Base-by-base conservation (phyloP, 2,888 invertebrate species). In the Brachylomia viminalis region DNA sequence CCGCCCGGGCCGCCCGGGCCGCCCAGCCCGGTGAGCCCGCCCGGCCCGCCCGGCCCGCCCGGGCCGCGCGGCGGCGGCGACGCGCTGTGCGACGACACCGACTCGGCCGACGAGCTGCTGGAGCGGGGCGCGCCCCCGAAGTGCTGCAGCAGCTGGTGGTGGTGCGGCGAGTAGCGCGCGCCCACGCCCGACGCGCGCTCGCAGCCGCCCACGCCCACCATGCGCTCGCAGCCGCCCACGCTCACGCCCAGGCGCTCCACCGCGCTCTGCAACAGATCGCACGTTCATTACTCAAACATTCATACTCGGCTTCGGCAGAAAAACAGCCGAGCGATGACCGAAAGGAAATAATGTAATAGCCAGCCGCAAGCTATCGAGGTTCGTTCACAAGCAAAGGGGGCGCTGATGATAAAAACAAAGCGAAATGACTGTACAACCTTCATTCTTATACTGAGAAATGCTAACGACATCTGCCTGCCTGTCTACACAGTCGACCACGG, bases 21-120 rank as follows among this genome's bases (percentile, higher is more conserved):
- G 38, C 38, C 2, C 38, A 38, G 38, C 38, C 2, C 42, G 5
- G 5, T 2, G 68, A 80, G 90, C 17, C 98, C 38, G 20, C 58
- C 98, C 91, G 45, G 11, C 4, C 38, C 38, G 38, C 42, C 42
- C 17, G 54, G n/a, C 6, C 13, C 27, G 15, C 1, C 13, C 17
- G 6, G 72, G 54, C 89, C 97, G 61, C 82, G 66, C 67, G 91
- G 91, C 59, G 92, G 94, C 65, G 92, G 97, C 87, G 90, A 97
- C 96, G 91, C 97, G 96, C 93, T 90, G 88, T 88, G 91, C 88
- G 95, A 95, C 49, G 97, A 97, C 88, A 98, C 98, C 0, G 98
- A 98, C 96, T 99, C 98, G 88, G 98, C 98, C 33, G 98, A 98
- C 95, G 98, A 98, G 94, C 98, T 93, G 93, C 93, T 93, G 86